Conservation (phyloP, 2,113 vertebrate genomes). For the Dolichallabes microphthalmus region DNA sequence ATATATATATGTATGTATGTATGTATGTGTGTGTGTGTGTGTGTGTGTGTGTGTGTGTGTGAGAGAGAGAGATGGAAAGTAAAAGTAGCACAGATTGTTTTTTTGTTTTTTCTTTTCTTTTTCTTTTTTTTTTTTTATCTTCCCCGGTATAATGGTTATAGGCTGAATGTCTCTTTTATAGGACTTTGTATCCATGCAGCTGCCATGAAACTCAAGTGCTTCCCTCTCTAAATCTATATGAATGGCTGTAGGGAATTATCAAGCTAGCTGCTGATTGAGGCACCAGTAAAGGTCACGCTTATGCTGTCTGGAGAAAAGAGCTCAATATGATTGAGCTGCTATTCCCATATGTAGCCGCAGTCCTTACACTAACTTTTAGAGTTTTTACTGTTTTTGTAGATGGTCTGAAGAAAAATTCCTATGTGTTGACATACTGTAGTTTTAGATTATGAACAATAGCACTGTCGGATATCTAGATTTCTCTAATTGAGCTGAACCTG, state of each 20-base stretch:
- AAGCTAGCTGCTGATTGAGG: slow-evolving; percentile 8
- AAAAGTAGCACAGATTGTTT: neutral
- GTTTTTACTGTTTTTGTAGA: neutral
- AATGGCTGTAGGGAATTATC: slow-evolving; percentile 14
- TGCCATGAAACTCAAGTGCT: slow-evolving; percentile 7
- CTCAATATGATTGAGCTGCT: neutral
- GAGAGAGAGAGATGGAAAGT: neutral
- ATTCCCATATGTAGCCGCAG: neutral
- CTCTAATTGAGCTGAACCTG: neutral
- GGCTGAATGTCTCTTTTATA: slow-evolving; percentile 11
- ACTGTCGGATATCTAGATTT: neutral
- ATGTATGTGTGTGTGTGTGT: neutral
- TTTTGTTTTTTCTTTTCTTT: neutral
- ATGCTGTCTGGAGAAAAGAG: slow-evolving; percentile 5
- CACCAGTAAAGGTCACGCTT: neutral
- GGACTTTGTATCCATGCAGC: slow-evolving; percentile 6
- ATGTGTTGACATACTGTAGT: neutral
- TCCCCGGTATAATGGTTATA: neutral
- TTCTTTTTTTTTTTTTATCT: neutral
- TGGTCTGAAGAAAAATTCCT: neutral
- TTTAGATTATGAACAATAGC: neutral
- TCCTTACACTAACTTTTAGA: neutral
- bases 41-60: neutral
- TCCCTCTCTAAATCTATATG: neutral
- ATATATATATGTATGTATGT: neutral